Percentiles rank a stretch among this genome's conserved stretches.
These are phyloP conservation scores for Tethya wilhelma DNA, from an alignment of 37 sponge, comb jelly and placozoan species.

Conservation along the genomic window DNA sequence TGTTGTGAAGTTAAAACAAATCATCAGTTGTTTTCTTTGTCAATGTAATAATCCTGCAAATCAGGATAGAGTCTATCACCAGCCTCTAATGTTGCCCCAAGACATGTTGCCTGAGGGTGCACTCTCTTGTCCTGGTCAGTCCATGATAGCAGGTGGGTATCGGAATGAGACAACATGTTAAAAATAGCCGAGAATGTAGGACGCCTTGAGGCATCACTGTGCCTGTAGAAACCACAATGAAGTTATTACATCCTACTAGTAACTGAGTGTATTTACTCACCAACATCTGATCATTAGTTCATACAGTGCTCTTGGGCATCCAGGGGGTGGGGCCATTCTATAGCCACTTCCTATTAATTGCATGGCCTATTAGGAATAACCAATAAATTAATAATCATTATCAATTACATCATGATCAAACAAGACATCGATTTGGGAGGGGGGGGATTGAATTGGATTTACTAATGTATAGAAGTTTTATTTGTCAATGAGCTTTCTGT, in stretches of 20 bases:
- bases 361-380: slow-evolving; percentile 25
- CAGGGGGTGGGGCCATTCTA: slow-evolving; percentile 36
- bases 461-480: too few relatives aligned
- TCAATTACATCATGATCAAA: background rate
- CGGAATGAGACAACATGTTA: slow-evolving; percentile 17
- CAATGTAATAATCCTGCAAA: slow-evolving; percentile 44
- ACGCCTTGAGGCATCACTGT: slow-evolving; percentile 1
- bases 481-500: background rate
- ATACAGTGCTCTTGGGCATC: slow-evolving; percentile 30
- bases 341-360: background rate
- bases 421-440: background rate
- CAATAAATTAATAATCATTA: too few relatives aligned
- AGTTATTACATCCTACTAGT: too few relatives aligned
- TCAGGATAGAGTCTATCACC: slow-evolving; percentile 47
- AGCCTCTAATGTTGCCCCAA: slow-evolving; percentile 53
- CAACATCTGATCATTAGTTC: slow-evolving; percentile 46
- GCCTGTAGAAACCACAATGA: slow-evolving; percentile 20
- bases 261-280: background rate
- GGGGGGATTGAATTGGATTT: too few relatives aligned
- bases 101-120: slow-evolving; percentile 1
- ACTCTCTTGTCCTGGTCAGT: background rate
- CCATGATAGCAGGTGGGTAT: slow-evolving; percentile 19
- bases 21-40: background rate
- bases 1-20: too few relatives aligned
- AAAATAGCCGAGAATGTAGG: slow-evolving; percentile 36